These are phyloP conservation scores for Sapayoa aenigma DNA, from an alignment of 2,113 vertebrate genomes.

Conservation along the genomic window DNA sequence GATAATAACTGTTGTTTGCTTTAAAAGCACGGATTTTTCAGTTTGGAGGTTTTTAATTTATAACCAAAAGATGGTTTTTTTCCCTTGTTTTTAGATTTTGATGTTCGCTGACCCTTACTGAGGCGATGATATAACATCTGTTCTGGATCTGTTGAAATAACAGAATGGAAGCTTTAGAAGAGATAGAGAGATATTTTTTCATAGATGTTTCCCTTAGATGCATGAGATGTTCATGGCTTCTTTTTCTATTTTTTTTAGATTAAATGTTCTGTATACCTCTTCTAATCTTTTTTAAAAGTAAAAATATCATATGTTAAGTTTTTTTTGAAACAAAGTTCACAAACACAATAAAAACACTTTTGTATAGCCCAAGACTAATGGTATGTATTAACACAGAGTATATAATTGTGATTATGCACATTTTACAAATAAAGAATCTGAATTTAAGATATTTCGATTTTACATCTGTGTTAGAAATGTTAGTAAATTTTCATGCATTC, in stretches of 20 bases:
- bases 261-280: neutral
- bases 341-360: neutral
- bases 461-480: neutral
- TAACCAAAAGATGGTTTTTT: rapidly evolving
- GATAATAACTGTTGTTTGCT: neutral
- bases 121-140: neutral
- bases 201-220: neutral
- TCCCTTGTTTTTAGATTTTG: neutral
- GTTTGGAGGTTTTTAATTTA: neutral
- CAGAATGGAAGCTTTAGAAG: neutral
- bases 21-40: neutral
- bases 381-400: neutral
- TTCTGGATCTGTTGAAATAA: neutral
- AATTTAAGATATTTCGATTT: neutral
- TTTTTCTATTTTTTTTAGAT: neutral
- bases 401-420: neutral
- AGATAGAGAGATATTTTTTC: neutral
- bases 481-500: neutral
- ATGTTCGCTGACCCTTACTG: neutral
- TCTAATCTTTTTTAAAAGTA: neutral
- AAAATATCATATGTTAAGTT: too few species aligned
- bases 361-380: neutral
- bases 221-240: neutral
- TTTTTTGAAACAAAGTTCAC: neutral
- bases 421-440: neutral